Base-by-base conservation (phyloP, 2,888 invertebrate genomes). In the Drosophila hamatofila region DNA sequence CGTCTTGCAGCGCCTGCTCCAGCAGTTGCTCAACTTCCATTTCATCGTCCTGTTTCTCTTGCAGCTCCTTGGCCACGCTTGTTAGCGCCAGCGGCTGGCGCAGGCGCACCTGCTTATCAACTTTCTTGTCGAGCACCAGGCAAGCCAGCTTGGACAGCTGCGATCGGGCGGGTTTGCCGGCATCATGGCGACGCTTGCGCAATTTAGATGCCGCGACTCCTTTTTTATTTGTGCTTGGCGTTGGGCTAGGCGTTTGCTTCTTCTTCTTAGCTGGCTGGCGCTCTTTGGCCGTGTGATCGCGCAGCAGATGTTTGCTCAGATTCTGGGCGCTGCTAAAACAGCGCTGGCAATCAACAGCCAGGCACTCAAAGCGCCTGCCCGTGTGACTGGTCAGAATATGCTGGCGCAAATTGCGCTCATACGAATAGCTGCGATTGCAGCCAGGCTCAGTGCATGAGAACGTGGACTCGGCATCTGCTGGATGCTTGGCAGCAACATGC, bases 361-460 rank as follows among this genome's bases (percentile, higher is more conserved):
- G 82, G 78, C 95, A 95, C 48, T 92, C 90, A 85, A 94, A 94
- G 44, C 91, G 94, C 6, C 93, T 80, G 2, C 93, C 93, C 21
- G 93, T 86, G 82, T 95, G 95, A 39, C 92, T 93, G 2, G 91
- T 91, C 62, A 92, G 78, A 63, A 95, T 92, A 75, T 95, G 95
- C 61, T 94, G 93, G 2, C 92, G 93, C 23, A 95, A 92, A 92
- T 95, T 95, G 46, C 93, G 93, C 75, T 94, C 94, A 70, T 93
- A 94, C 7, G 93, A 92, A 88, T 95, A 95, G 62, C 91, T 90
- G 54, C 94, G 90, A 2, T 78, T 59, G 75, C 94, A 94, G 1
- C 86, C 90, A 1, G 92, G 90, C 41, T 91, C 87, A 0, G 90
- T 80, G 21, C 94, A 94, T 30, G 85, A 42, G 30, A 91, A 88